Evolutionary conservation across 2,113 vertebrate genomes (phyloP), one percentile per base, ranked within the genome.

Genomic region (Ammodramus savannarum): DNA sequence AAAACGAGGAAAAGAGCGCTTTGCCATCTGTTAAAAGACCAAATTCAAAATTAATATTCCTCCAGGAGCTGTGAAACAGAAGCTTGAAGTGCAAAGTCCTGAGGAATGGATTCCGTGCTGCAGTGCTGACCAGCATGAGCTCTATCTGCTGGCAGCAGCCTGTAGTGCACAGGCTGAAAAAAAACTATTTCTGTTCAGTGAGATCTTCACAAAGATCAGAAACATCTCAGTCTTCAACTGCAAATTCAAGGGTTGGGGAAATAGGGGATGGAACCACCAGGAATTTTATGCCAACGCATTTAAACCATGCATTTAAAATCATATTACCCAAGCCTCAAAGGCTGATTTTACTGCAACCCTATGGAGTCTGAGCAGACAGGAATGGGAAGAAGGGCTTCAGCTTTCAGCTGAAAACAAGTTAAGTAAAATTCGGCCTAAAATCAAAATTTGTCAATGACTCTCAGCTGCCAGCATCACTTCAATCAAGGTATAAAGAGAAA

Each of bases 61-160:
- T 92, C 46, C 10, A 89, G 75, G 61, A 94, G 32, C 58, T 76
- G 71, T 26, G 71, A 75, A 89, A 54, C 65, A 79, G 39, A 89
- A 48, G 38, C 36, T 77, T 75, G 39, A 22, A 66, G 52, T 21
- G 46, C 43, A 73, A 86, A 73, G n/a, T 34, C 41, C 32, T 3
- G n/a, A 61, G 65, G 29, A 69, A 44, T 0, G 16, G 29, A 38
- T 43, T 36, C 29, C 65, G 41, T 16, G 32, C 52, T 34, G 41
- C 0, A 32, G 27, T 0, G 78, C 72, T 80, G 87, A 86, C 85
- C 95, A 77, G 59, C 57, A 15, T 3, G 95, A 91, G 84, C 94
- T 94, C 94, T 90, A 87, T 20, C 95, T 96, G 93, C 18, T 94
- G 90, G 91, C 59, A 76, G 14, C 66, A 87, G 16, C 8, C 69